Evolutionary conservation across 2,797 vertebrate genomes (phyloP).

Genomic region (Myotis planiceps): DNA sequence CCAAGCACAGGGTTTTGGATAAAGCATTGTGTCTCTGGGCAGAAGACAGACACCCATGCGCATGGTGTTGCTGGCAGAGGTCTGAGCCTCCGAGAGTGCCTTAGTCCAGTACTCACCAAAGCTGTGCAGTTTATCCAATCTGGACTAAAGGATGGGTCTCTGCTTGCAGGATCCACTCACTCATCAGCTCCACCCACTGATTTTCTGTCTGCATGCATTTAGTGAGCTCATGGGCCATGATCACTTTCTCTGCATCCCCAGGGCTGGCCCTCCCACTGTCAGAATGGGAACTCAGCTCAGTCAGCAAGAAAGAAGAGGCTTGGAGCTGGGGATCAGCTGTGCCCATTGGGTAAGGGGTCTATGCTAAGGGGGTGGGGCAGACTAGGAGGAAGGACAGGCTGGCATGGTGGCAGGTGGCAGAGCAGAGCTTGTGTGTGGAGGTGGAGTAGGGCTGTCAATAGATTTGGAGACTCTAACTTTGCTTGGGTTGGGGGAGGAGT

Average conservation of each 20-base stretch:
- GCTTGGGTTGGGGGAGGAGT: not conserved
- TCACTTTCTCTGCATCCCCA: not conserved
- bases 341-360: not conserved
- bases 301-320: not conserved
- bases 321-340: not conserved
- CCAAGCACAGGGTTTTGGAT: not conserved
- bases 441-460: not conserved
- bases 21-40: not conserved
- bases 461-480: not conserved
- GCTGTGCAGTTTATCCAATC: not conserved
- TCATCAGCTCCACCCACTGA: constrained; percentile 2
- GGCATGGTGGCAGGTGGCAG: not conserved
- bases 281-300: not conserved
- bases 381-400: not conserved
- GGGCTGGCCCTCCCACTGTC: not conserved
- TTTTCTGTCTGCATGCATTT: not conserved
- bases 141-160: not conserved
- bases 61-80: not conserved
- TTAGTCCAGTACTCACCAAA: not conserved
- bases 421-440: not conserved
- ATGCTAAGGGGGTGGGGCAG: not conserved
- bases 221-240: not conserved
- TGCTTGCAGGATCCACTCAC: constrained; percentile 2
- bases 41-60: not conserved
- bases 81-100: not conserved